Evolutionary conservation across 2,888 invertebrate genomes (phyloP).

Genomic region (Rhagium mordax): DNA sequence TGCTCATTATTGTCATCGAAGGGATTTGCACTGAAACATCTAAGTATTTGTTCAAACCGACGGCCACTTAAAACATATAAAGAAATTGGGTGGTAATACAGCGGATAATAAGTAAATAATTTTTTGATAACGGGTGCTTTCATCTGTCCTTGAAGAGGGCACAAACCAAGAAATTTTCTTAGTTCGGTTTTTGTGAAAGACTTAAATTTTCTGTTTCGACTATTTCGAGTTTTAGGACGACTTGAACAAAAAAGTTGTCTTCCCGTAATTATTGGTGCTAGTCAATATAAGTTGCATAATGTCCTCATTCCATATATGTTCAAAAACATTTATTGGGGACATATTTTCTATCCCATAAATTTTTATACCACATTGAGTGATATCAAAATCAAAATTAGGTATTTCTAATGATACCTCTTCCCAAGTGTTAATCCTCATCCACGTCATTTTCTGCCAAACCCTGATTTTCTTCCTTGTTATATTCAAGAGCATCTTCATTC

Average conservation of each 20-base stretch:
- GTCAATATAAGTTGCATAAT: slow-evolving; percentile 16
- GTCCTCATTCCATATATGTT: slow-evolving; percentile 14
- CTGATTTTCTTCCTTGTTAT: slow-evolving; percentile 1
- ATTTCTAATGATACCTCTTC: slow-evolving; percentile 17
- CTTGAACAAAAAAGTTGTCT: neutral
- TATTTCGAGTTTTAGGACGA: slow-evolving; percentile 25
- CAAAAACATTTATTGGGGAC: slow-evolving; percentile 20
- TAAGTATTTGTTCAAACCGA: slow-evolving; percentile 28
- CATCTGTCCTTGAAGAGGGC: slow-evolving; percentile 10
- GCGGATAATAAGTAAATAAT: slow-evolving; percentile 17
- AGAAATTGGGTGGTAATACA: slow-evolving; percentile 25
- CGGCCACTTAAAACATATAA: neutral
- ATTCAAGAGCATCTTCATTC: neutral
- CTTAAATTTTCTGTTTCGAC: slow-evolving; percentile 12
- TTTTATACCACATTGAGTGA: slow-evolving; percentile 9
- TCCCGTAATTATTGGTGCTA: slow-evolving; percentile 22
- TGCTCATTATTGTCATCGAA: neutral
- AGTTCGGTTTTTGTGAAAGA: slow-evolving; percentile 19
- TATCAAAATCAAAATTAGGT: slow-evolving; percentile 25
- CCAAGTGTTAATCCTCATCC: slow-evolving; percentile 4
- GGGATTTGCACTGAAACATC: slow-evolving; percentile 21
- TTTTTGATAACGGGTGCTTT: slow-evolving; percentile 6
- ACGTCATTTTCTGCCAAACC: slow-evolving; percentile 3
- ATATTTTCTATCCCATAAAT: neutral
- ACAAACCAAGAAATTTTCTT: slow-evolving; percentile 15